These are phyloP conservation scores for Drosophila auraria DNA, from an alignment of 1,140 invertebrate genomes.

Conservation along the genomic window DNA sequence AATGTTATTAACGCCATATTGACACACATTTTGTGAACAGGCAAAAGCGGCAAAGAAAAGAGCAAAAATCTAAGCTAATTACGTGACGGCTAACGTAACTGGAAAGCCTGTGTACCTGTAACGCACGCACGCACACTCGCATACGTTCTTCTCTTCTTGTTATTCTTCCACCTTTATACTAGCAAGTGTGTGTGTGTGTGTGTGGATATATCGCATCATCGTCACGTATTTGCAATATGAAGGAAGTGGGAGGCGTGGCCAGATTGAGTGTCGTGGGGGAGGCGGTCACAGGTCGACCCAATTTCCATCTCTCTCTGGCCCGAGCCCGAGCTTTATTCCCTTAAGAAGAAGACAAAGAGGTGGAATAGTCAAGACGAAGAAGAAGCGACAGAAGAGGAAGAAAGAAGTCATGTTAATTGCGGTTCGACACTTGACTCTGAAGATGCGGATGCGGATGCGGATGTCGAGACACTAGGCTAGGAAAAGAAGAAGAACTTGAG, in stretches of 20 bases:
- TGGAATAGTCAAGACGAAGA: neutral
- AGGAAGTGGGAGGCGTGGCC: slow-evolving; percentile 37
- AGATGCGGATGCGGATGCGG: slow-evolving; percentile 52
- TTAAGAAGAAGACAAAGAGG: slow-evolving; percentile 18
- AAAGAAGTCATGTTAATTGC: slow-evolving; percentile 71
- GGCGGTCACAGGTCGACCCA: slow-evolving; percentile 54
- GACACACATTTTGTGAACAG: slow-evolving; percentile 65
- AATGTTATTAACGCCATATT: slow-evolving; percentile 83
- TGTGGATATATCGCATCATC: slow-evolving; percentile 28
- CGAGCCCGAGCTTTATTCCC: slow-evolving; percentile 8
- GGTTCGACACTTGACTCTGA: slow-evolving; percentile 66
- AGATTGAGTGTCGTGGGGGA: slow-evolving; percentile 41
- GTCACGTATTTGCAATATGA: slow-evolving; percentile 56
- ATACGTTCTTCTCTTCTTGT: slow-evolving; percentile 39
- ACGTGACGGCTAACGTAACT: slow-evolving; percentile 58
- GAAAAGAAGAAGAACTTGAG: neutral
- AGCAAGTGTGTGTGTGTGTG: neutral
- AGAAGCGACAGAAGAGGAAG: neutral
- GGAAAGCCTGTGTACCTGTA: slow-evolving; percentile 27
- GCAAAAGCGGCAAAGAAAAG: slow-evolving; percentile 28
- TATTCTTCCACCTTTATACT: slow-evolving; percentile 5
- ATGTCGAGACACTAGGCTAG: slow-evolving; percentile 22
- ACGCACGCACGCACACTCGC: slow-evolving; percentile 2
- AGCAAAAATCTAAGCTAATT: slow-evolving; percentile 78
- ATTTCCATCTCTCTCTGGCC: slow-evolving; percentile 35